phyloP scores from a whole-genome alignment of 1,140 invertebrate species.

The Drosophila watanabei region DNA sequence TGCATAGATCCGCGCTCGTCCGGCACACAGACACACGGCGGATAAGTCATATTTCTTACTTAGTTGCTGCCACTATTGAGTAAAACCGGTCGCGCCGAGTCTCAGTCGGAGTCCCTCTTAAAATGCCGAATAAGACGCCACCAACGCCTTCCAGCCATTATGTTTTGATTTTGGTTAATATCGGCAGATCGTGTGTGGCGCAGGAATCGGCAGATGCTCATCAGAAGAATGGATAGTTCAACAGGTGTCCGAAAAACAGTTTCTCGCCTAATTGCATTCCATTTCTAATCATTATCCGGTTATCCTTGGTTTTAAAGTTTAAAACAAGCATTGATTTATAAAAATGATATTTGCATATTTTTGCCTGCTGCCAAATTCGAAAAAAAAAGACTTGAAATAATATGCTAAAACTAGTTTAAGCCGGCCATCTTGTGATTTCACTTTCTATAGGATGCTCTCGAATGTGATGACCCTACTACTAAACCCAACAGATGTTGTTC shows the following conservation, averaged over 20 bases:
- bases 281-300: constrained; percentile 25
- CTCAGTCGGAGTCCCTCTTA: not conserved
- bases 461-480: not conserved
- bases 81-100: constrained; percentile 45
- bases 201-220: not conserved
- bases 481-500: not conserved
- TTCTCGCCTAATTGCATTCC: constrained; percentile 6
- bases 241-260: constrained; percentile 7
- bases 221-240: not conserved
- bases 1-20: constrained; percentile 59
- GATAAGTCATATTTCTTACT: constrained; percentile 48
- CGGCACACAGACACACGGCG: constrained; percentile 25
- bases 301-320: constrained; percentile 30
- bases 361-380: constrained; percentile 14
- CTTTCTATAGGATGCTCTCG: constrained; percentile 25
- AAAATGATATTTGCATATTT: constrained; percentile 25
- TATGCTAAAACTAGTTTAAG: constrained; percentile 17
- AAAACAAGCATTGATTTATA: constrained; percentile 8
- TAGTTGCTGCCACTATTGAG: constrained; percentile 46
- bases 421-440: constrained; percentile 12
- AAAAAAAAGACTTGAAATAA: constrained; percentile 13
- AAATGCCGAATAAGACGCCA: constrained; percentile 36
- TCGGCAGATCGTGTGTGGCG: not conserved
- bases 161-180: constrained; percentile 15
- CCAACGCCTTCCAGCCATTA: constrained; percentile 21